Percentiles rank a stretch among this genome's conserved stretches.
phyloP scores from a whole-genome alignment of 2,113 vertebrate species.

The Bothrops jararaca region DNA sequence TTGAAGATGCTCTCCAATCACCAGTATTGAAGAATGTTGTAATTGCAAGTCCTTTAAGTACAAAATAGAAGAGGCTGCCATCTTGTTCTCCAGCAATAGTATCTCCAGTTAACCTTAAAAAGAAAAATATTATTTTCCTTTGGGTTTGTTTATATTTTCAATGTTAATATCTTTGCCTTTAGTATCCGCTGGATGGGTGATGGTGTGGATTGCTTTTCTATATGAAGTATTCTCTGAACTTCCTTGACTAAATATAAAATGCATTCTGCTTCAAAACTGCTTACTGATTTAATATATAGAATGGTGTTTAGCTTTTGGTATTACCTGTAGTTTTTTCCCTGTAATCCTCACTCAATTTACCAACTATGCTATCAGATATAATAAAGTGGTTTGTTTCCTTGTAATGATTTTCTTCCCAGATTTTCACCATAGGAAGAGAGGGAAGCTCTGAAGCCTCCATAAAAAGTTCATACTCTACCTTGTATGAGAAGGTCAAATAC shows the following conservation, averaged over 20 bases:
- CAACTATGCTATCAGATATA: not conserved
- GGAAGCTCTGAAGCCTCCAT: not conserved
- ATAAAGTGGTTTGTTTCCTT: not conserved
- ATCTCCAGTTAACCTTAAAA: not conserved
- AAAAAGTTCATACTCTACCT: not conserved
- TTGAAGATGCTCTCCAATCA: not conserved
- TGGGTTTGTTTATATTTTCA: not conserved
- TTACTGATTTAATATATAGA: not conserved
- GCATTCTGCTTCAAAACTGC: not conserved
- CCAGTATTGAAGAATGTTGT: not conserved
- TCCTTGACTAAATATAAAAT: not conserved
- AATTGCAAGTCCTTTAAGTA: not conserved
- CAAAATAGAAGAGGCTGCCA: not conserved
- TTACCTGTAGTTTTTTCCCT: not conserved
- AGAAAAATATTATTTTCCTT: not conserved
- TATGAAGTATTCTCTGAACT: not conserved
- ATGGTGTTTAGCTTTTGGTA: not conserved
- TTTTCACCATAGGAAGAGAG: not conserved
- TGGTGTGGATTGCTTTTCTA: not conserved
- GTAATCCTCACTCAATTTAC: not conserved
- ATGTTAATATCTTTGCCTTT: not conserved
- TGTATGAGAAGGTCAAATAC: not conserved
- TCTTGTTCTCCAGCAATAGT: not conserved
- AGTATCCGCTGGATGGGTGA: not conserved
- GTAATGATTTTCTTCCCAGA: not conserved